Evolutionary conservation across 2,888 invertebrate species (phyloP).

Genomic region (Tachina fera): DNA sequence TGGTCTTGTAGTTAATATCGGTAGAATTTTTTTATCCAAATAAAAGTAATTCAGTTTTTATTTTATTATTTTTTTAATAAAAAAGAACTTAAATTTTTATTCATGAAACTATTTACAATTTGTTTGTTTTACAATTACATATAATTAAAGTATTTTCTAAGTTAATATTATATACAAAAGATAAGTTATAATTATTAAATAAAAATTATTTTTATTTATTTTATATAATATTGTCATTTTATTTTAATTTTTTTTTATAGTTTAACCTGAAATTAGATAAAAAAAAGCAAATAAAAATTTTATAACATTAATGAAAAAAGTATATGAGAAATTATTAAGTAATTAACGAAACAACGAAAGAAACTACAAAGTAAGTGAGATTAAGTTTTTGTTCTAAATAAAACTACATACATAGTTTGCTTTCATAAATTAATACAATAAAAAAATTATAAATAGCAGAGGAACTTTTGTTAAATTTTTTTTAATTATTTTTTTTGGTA

Average conservation of each 20-base stretch:
- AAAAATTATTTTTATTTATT: constrained; percentile 26
- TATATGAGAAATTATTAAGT: background rate
- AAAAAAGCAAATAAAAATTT: constrained; percentile 36
- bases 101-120: constrained; percentile 68
- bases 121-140: constrained; percentile 27
- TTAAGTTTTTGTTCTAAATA: background rate
- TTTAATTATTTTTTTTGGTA: constrained; percentile 3
- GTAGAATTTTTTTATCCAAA: background rate
- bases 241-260: constrained; percentile 49
- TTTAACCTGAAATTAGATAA: constrained; percentile 68
- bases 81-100: constrained; percentile 59
- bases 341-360: background rate
- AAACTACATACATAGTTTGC: background rate
- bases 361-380: background rate
- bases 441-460: constrained; percentile 36
- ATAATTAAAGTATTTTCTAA: constrained; percentile 44
- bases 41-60: constrained; percentile 1
- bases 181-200: constrained; percentile 55
- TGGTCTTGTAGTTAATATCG: background rate
- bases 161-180: constrained; percentile 50
- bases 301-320: constrained; percentile 25
- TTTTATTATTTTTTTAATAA: constrained; percentile 49
- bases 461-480: constrained; percentile 52
- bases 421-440: background rate
- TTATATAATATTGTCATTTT: constrained; percentile 69